phyloP scores from a whole-genome alignment of 2,113 vertebrate genomes.

The Catharus bicknelli region DNA sequence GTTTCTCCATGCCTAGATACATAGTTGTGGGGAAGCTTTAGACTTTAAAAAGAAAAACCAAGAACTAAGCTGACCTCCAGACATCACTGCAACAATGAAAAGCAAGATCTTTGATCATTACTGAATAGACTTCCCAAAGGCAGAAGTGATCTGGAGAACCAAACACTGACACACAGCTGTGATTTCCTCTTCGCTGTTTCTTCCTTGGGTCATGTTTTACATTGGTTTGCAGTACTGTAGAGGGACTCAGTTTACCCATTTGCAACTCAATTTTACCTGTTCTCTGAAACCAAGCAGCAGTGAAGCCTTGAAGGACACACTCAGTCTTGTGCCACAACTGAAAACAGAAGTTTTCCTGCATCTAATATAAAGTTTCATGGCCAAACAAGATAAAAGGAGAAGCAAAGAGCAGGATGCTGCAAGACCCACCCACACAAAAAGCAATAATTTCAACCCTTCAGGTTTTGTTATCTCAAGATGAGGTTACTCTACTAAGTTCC shows the following conservation, averaged over 20 bases:
- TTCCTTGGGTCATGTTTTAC: not conserved
- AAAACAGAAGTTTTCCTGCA: not conserved
- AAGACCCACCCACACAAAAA: not conserved
- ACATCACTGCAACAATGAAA: not conserved
- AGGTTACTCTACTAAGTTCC: not conserved
- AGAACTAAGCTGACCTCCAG: not conserved
- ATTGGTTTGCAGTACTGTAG: not conserved
- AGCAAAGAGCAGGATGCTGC: not conserved
- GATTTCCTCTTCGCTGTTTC: not conserved
- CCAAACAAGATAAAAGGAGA: not conserved
- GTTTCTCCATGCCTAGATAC: fast-evolving
- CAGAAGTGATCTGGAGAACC: not conserved
- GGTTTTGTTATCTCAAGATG: not conserved
- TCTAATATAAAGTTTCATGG: not conserved
- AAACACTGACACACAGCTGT: not conserved
- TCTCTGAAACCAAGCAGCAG: not conserved
- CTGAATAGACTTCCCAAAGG: not conserved
- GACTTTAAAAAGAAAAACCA: not conserved
- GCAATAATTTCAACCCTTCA: not conserved
- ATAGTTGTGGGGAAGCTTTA: not conserved
- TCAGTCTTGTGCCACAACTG: not conserved
- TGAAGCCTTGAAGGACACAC: not conserved
- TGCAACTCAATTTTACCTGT: not conserved
- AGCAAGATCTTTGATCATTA: not conserved
- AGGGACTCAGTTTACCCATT: not conserved